A percentile compares a stretch with the other conserved stretches of the same genome.
Evolutionary conservation across 2,113 vertebrate genomes (phyloP).

Genomic region (Scolopax mira): DNA sequence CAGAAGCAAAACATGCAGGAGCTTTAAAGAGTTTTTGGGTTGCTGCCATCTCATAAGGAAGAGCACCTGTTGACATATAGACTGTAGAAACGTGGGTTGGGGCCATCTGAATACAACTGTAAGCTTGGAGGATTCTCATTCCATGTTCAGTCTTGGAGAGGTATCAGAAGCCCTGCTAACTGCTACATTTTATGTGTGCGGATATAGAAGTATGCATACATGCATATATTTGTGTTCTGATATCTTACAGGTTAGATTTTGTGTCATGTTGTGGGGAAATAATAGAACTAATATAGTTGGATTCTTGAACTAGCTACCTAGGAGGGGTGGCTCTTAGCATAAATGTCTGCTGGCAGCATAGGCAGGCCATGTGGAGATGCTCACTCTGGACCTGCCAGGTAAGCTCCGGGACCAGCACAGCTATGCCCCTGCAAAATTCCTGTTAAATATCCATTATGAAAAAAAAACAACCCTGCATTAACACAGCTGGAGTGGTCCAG

Average conservation of each 20-base stretch:
- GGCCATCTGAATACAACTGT: not conserved
- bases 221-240: not conserved
- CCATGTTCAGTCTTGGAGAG: not conserved
- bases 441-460: not conserved
- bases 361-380: rapidly evolving
- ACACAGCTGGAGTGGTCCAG: not conserved
- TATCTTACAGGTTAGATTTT: not conserved
- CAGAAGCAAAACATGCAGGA: not conserved
- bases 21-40: not conserved
- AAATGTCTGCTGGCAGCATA: not conserved
- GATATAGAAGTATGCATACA: not conserved
- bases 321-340: not conserved
- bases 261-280: not conserved
- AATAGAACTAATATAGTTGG: not conserved
- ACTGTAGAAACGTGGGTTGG: not conserved
- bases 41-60: not conserved
- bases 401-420: not conserved
- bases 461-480: not conserved
- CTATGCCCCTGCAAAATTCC: not conserved
- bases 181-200: not conserved
- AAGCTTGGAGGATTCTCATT: not conserved
- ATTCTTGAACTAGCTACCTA: not conserved
- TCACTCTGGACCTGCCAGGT: not conserved
- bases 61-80: not conserved
- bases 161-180: not conserved